Base-by-base conservation (phyloP, 2,888 invertebrate species). In the Pherbina coryleti region DNA sequence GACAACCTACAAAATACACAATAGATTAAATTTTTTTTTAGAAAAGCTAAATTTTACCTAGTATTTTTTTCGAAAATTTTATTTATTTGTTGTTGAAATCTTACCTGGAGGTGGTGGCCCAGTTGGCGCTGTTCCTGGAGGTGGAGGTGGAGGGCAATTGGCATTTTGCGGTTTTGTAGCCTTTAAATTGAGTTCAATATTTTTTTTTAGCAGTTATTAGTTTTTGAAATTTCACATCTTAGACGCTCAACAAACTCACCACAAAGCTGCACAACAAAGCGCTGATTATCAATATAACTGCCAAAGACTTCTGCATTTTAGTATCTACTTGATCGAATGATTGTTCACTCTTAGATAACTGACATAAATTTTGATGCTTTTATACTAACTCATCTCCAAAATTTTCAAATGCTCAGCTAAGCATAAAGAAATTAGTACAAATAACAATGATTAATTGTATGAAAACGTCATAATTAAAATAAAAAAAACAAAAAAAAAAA, bases 91-190 rank as follows among this genome's bases (percentile, higher is more conserved):
- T n/a, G n/a, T n/a, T n/a, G n/a, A n/a, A n/a, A n/a, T n/a, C n/a
- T n/a, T n/a, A n/a, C n/a, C n/a, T n/a, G n/a, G n/a, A n/a, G n/a
- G n/a, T n/a, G n/a, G 71, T 79, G 9, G 81, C 79, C 81, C 81
- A 70, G 60, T 79, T 14, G 81, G 81, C 14, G n/a, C n/a, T n/a
- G n/a, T n/a, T n/a, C n/a, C n/a, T n/a, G n/a, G n/a, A n/a, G n/a
- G n/a, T n/a, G n/a, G n/a, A n/a, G 79, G 80, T 37, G 81, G 81
- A 3, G 77, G 75, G 64, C 81, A 79, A n/a, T n/a, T 14, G 78
- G 67, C 25, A 7, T 53, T 55, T 70, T 78, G 79, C 9, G 81
- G 80, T 75, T 75, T 76, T 2, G 78, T 69, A 66, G 74, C 64
- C 80, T 80, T n/a, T n/a, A n/a, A n/a, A n/a, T 14, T 31, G 28